Evolutionary conservation across 2,888 invertebrate species (phyloP).

Genomic region (Cinara cedri): DNA sequence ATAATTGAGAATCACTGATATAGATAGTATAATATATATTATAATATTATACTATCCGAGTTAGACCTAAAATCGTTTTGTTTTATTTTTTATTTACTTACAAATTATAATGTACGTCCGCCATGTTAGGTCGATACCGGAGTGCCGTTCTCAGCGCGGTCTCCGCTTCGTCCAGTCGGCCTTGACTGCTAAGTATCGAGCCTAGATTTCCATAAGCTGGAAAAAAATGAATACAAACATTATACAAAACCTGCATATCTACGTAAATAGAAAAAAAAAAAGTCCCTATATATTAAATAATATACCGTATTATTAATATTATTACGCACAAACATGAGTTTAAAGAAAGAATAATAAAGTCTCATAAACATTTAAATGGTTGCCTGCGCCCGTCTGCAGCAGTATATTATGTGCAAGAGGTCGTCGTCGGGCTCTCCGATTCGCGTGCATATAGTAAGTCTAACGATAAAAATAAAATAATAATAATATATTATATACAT

Average conservation of each 20-base stretch:
- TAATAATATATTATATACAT: neutral
- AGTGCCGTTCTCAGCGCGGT: slow-evolving; percentile 88
- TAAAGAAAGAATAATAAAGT: neutral
- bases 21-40: no score
- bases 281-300: neutral
- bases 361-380: slow-evolving; percentile 26
- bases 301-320: neutral
- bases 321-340: neutral
- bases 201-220: slow-evolving; percentile 95
- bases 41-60: neutral
- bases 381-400: neutral
- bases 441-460: neutral
- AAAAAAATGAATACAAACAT: slow-evolving; percentile 62
- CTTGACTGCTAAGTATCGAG: slow-evolving; percentile 89
- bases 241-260: no score
- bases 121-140: slow-evolving; percentile 92
- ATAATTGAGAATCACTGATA: no score
- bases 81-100: slow-evolving; percentile 57
- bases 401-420: no score
- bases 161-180: slow-evolving; percentile 85
- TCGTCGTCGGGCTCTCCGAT: neutral
- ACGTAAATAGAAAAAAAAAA: neutral
- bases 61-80: neutral
- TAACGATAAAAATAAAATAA: neutral
- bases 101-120: slow-evolving; percentile 94